Conservation (phyloP, 1,140 invertebrate species). For the Lasioglossum baleicum region DNA sequence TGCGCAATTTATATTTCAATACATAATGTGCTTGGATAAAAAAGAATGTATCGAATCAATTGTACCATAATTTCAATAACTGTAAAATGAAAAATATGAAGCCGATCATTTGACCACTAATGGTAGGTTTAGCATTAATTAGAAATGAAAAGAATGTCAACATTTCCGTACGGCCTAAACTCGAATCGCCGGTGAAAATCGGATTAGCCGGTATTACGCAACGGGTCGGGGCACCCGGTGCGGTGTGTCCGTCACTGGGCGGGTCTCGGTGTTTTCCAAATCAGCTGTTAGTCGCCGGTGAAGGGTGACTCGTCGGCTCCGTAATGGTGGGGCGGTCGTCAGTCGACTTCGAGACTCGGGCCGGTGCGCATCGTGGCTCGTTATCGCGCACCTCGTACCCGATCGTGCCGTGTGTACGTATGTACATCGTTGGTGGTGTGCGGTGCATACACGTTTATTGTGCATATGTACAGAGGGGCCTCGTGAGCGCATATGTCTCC, state of each 20-base stretch:
- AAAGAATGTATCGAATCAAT: too few relatives aligned
- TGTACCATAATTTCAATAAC: too few relatives aligned
- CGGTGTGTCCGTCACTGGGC: constrained; percentile 35
- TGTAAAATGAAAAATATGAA: too few relatives aligned
- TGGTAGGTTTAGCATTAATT: too few relatives aligned
- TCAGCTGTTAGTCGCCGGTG: constrained; percentile 70
- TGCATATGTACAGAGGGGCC: not conserved
- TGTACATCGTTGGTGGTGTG: not conserved
- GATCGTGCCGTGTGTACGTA: not conserved
- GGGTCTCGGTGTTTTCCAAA: constrained; percentile 69
- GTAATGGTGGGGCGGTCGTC: constrained; percentile 49
- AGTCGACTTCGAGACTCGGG: constrained; percentile 60
- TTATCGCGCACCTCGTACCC: not conserved
- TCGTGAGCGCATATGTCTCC: not conserved
- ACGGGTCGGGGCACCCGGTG: not conserved
- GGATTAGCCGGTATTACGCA: constrained; percentile 31
- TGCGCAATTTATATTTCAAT: too few relatives aligned
- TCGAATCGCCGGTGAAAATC: constrained; percentile 5
- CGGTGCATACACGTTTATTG: not conserved
- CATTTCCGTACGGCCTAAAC: too few relatives aligned
- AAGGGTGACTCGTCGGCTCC: constrained; percentile 40
- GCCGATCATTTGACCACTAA: too few relatives aligned
- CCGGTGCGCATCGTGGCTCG: constrained; percentile 23
- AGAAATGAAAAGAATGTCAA: too few relatives aligned
- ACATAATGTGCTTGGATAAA: too few relatives aligned